Conservation (phyloP, 1,140 invertebrate genomes). For the Trachymyrmex septentrionalis region DNA sequence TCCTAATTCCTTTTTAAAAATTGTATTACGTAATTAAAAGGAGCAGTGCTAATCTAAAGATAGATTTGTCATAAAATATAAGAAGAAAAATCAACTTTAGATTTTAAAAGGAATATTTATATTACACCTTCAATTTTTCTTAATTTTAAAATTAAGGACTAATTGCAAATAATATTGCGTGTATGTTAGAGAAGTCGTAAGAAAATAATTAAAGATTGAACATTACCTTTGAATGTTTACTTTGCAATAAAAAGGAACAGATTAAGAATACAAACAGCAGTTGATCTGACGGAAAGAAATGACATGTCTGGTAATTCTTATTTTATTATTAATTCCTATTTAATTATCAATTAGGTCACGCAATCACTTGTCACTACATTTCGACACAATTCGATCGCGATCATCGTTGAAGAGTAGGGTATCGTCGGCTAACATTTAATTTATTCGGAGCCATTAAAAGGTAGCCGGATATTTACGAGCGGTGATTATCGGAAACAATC, state of each 20-base stretch:
- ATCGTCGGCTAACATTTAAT: slow-evolving; percentile 51
- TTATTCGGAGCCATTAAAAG: slow-evolving; percentile 71
- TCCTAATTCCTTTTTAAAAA: background rate
- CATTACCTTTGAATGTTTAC: background rate
- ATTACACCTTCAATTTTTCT: background rate
- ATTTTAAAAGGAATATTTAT: background rate
- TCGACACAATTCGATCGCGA: slow-evolving; percentile 21
- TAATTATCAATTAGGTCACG: too few species aligned
- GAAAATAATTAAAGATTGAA: background rate
- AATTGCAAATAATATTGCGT: background rate
- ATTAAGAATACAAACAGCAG: background rate
- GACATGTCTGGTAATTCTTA: background rate
- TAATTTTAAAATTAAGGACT: background rate
- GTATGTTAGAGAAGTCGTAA: background rate
- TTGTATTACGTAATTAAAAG: too few species aligned
- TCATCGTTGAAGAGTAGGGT: slow-evolving; percentile 14
- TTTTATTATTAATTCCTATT: too few species aligned
- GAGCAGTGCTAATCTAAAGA: background rate
- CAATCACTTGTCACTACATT: slow-evolving; percentile 5
- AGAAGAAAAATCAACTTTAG: background rate
- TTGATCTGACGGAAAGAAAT: background rate
- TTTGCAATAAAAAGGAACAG: background rate
- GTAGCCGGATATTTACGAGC: slow-evolving; percentile 64
- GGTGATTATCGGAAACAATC: slow-evolving; percentile 67
- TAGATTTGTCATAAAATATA: background rate